Evolutionary conservation across 2,113 vertebrate genomes (phyloP), one percentile per base, ranked within the genome.

Genomic region (Mola mola): DNA sequence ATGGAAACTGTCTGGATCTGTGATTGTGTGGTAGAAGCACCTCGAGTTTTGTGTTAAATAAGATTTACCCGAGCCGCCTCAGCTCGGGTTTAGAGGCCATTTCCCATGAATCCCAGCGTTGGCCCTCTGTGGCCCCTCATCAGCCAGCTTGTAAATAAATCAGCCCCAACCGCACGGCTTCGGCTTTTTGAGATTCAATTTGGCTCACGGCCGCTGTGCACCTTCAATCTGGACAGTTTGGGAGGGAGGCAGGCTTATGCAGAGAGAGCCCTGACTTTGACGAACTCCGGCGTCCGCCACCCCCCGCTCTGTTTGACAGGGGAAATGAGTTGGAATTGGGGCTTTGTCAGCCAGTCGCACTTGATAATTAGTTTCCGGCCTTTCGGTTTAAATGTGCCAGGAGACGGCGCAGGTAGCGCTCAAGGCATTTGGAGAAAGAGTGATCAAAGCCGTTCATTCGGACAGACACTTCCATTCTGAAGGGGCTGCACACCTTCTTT

Each of bases 91-190:
- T 84, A 85, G 79, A 83, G 81, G 84, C 84, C 79, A 83, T 90
- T 86, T 88, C 80, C 87, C 74, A 72, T 34, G 79, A 83, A 88
- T 87, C 83, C 77, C 66, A 49, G 44, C 50, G 63, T 60, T 66
- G 37, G n/a, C n/a, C n/a, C n/a, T 79, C 51, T 31, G 66, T 79
- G 60, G 56, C n/a, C 75, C 75, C 78, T 64, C 70, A 79, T 87
- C 76, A 78, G 44, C 78, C 65, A 51, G 57, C 73, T 66, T 71
- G 82, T 87, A 90, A 89, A 92, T 90, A 91, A 90, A 90, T 91
- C 89, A 88, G 46, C 59, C 63, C 24, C 62, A 70, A 69, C 65
- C 44, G 38, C 49, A 65, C 47, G 65, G 56, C 75, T 79, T 69
- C 56, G 64, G 59, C 85, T 78, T 82, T 77, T 63, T 46, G 72